Evolutionary conservation across 2,888 invertebrate species (phyloP).

Genomic region (Mythimna lalbum): DNA sequence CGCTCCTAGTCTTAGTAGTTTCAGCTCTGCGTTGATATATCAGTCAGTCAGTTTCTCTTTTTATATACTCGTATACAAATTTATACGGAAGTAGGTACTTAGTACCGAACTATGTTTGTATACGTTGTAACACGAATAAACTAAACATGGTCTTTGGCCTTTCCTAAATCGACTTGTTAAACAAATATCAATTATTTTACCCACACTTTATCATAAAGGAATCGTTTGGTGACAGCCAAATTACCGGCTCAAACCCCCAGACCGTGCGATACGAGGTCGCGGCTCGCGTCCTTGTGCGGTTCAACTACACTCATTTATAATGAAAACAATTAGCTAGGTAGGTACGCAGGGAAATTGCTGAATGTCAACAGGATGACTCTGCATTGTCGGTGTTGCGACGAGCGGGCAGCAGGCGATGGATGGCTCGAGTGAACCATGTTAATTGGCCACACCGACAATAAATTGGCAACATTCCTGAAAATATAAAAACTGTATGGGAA

Average conservation of each 20-base stretch:
- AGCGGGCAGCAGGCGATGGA: conserved; percentile 14
- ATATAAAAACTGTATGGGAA: conserved; percentile 22
- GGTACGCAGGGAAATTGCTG: conserved; percentile 25
- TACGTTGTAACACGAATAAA: conserved; percentile 4
- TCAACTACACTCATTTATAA: conserved; percentile 25
- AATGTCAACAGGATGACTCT: conserved; percentile 33
- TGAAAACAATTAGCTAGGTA: conserved; percentile 43
- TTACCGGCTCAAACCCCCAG: conserved; percentile 32
- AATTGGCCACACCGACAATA: conserved; percentile 8
- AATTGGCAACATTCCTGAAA: conserved; percentile 2
- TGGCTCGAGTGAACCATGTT: conserved; percentile 1
- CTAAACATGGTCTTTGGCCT: neutral
- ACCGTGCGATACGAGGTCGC: conserved; percentile 22
- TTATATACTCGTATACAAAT: too few relatives aligned
- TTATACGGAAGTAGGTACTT: neutral
- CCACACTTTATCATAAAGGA: conserved; percentile 21
- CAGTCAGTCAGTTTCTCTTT: too few relatives aligned
- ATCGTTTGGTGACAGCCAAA: conserved; percentile 45
- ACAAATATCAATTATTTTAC: conserved; percentile 30
- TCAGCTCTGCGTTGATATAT: too few relatives aligned
- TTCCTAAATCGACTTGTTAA: conserved; percentile 29
- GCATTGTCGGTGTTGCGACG: conserved; percentile 4
- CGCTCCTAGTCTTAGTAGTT: too few relatives aligned
- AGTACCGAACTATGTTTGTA: neutral
- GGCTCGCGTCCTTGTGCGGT: conserved; percentile 26